Evolutionary conservation across 2,797 vertebrate species (phyloP), one percentile per base, ranked within the genome.

Genomic region (Syncerus caffer): DNA sequence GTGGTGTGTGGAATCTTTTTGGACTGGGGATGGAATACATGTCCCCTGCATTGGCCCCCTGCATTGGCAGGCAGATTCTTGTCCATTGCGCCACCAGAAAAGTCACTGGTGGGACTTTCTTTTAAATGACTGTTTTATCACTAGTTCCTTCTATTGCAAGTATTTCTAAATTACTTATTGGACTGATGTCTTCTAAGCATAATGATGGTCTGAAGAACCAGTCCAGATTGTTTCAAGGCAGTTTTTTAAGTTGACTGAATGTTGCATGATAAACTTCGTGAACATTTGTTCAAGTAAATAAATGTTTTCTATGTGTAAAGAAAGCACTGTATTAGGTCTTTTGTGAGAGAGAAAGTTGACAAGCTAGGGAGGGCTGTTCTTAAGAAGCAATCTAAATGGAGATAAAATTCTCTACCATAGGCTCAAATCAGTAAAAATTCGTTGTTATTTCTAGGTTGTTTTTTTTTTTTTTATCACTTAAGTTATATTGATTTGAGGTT

Each of bases 161-260:
- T 90, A 78, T 71, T 93, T 50, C 74, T 79, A 79, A 91, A 25
- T 84, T 80, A 64, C 86, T 84, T 87, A 45, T 95, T 62, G 14
- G 57, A 13, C 42, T 93, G 76, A 83, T 95, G 62, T 89, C 29
- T 95, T 83, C 42, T 94, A 89, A 97, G n/a, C 55, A 58, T 86
- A 86, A 27, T 9, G 15, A 34, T 67, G 34, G 7, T 89, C 27
- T 90, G 58, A 95, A 94, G 71, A 85, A 90, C 31, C 14, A 89
- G 50, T 93, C 13, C n/a, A 67, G 34, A 47, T 87, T 76, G 31
- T 94, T 93, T 89, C 50, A 79, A 67, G 42, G 45, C 25, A 86
- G 76, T 64, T 92, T 80, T 94, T 95, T 91, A 90, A 87, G 38
- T 87, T 80, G 57, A 78, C 23, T 79, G 25, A 58, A 25, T 95